Evolutionary conservation across 1,140 invertebrate genomes (phyloP).

Genomic region (Bombus pyrosoma): DNA sequence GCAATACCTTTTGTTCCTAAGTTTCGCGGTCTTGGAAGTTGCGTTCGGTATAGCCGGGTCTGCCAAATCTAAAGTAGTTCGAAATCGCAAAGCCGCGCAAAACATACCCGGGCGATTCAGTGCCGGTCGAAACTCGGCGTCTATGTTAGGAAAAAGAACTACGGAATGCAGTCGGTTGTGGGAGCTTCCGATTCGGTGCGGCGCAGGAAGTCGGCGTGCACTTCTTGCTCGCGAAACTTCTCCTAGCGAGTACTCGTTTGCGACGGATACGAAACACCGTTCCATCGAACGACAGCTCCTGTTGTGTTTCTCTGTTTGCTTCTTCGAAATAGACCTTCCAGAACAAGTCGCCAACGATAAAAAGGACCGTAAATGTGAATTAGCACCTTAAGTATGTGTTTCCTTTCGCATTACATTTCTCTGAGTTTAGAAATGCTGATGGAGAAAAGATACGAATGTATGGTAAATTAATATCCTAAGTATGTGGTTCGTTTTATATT

Average conservation of each 20-base stretch:
- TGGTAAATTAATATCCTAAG: background rate
- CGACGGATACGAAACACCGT: constrained; percentile 18
- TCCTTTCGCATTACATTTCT: background rate
- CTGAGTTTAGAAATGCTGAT: too few relatives aligned
- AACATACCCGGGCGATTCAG: constrained; percentile 47
- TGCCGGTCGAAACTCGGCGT: constrained; percentile 8
- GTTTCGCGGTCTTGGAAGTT: constrained; percentile 43
- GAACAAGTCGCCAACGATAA: background rate
- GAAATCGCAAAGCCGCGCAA: constrained; percentile 51
- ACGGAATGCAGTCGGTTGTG: constrained; percentile 18
- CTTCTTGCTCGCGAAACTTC: constrained; percentile 47
- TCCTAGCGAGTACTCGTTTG: constrained; percentile 29
- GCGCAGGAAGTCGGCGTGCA: constrained; percentile 42
- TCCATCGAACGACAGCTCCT: constrained; percentile 32
- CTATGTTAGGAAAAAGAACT: constrained; percentile 44
- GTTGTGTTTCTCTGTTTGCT: background rate
- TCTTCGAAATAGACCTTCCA: background rate
- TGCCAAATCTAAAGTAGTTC: constrained; percentile 57
- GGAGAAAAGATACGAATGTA: background rate
- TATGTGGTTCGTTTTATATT: too few relatives aligned
- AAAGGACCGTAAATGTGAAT: background rate
- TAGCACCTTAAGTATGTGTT: background rate
- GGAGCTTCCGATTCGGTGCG: constrained; percentile 36
- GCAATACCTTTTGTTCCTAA: constrained; percentile 55
- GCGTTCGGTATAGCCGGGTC: background rate